These are phyloP conservation scores for Agrochola lychnidis DNA, from an alignment of 2,888 invertebrate genomes.

Conservation along the genomic window DNA sequence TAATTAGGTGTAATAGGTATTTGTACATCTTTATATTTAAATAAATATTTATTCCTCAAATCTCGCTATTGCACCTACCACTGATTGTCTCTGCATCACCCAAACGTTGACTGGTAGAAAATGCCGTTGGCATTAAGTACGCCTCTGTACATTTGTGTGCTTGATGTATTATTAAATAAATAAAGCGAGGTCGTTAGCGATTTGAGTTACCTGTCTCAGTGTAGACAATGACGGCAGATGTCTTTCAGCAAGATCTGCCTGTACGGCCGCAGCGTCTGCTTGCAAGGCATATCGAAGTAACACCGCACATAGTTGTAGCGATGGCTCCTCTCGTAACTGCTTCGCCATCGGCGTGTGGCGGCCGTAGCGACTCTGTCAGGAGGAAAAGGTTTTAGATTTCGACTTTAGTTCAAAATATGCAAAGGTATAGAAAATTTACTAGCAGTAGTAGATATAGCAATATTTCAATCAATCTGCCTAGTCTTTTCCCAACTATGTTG, in stretches of 20 bases:
- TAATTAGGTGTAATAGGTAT: too few species aligned
- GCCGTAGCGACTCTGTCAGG: constrained; percentile 95
- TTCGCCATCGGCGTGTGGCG: constrained; percentile 96
- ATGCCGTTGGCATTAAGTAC: too few species aligned
- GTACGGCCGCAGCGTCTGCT: constrained; percentile 94
- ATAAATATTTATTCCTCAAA: too few species aligned
- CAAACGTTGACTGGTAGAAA: too few species aligned
- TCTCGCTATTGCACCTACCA: too few species aligned
- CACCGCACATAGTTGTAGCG: constrained; percentile 97
- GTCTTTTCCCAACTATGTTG: too few species aligned
- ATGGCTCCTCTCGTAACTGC: constrained; percentile 98
- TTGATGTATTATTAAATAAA: too few species aligned
- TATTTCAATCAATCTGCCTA: too few species aligned
- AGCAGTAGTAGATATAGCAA: not conserved
- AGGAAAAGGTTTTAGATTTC: not conserved
- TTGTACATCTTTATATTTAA: too few species aligned
- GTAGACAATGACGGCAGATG: constrained; percentile 97
- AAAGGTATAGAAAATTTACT: not conserved
- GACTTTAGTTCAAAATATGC: not conserved
- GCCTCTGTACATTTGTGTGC: too few species aligned
- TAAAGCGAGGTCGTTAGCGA: not conserved
- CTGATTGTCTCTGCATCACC: too few species aligned
- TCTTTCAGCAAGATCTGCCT: constrained; percentile 95
- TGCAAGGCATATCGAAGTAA: constrained; percentile 95
- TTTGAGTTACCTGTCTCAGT: constrained; percentile 93